These are phyloP conservation scores for Marmota flaviventris DNA, from an alignment of 2,113 vertebrate species.

Conservation along the genomic window DNA sequence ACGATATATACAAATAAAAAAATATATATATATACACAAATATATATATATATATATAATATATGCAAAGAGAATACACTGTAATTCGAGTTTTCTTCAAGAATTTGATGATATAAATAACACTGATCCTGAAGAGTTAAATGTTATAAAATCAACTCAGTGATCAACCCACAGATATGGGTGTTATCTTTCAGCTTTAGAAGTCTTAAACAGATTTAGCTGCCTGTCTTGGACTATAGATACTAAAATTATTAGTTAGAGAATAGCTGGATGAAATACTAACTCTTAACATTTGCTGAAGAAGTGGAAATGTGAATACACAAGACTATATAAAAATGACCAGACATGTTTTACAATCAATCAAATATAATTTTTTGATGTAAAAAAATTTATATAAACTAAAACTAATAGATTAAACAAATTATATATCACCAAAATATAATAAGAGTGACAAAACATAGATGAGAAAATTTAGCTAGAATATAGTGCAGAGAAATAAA, in stretches of 20 bases:
- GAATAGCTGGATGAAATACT: not conserved
- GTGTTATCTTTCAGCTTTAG: not conserved
- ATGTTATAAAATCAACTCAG: not conserved
- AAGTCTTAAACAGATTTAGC: not conserved
- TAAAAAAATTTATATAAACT: conserved; percentile 17
- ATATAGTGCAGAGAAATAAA: not conserved
- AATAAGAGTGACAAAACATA: not conserved
- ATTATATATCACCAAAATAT: not conserved
- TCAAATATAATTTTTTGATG: not conserved
- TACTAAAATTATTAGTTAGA: not conserved
- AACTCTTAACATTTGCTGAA: not conserved
- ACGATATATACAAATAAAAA: not conserved
- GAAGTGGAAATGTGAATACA: not conserved
- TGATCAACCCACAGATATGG: not conserved
- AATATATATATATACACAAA: too few relatives aligned
- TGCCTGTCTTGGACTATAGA: not conserved
- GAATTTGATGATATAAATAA: not conserved
- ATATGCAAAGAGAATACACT: not conserved
- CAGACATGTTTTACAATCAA: conserved; percentile 3
- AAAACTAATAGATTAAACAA: conserved; percentile 9
- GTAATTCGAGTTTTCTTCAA: not conserved
- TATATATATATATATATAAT: not conserved
- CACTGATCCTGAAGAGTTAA: not conserved
- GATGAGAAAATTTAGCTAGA: not conserved
- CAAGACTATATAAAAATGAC: not conserved